Percentiles rank a stretch among this genome's conserved stretches.
phyloP scores from a whole-genome alignment of 2,113 vertebrate genomes.

The Zosterops pallidus region DNA sequence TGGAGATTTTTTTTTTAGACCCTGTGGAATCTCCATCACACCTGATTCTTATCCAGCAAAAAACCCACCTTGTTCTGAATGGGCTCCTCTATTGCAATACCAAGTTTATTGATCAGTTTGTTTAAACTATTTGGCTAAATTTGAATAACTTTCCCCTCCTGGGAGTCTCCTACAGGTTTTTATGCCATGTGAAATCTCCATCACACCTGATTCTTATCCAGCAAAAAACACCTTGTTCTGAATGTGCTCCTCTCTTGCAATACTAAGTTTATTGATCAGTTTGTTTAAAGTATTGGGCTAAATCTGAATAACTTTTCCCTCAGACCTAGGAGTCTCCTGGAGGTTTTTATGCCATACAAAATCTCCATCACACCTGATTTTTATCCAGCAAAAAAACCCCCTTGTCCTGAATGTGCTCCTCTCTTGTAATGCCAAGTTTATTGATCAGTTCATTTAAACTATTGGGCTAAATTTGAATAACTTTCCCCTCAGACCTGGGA shows the following conservation, averaged over 20 bases:
- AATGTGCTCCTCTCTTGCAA: neutral
- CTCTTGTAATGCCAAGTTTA: neutral
- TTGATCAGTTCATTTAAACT: rapidly evolving
- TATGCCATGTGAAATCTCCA: rapidly evolving
- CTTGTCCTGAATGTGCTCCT: neutral
- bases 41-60: too few species aligned
- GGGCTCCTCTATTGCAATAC: too few species aligned
- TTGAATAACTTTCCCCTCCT: neutral
- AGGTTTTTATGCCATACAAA: rapidly evolving
- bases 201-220: neutral
- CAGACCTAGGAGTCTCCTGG: neutral
- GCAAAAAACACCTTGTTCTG: neutral
- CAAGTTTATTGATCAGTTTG: rapidly evolving
- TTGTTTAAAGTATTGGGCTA: neutral
- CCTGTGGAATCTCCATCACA: too few species aligned
- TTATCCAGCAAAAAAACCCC: neutral
- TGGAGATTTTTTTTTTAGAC: too few species aligned
- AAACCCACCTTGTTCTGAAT: too few species aligned
- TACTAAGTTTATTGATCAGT: rapidly evolving
- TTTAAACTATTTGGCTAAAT: neutral
- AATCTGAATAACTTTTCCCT: neutral
- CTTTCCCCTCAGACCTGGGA: neutral
- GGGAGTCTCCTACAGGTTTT: neutral
- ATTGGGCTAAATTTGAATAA: rapidly evolving
- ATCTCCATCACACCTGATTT: neutral